Conservation (phyloP, 2,797 vertebrate species). For the Halcyon chelicuti region DNA sequence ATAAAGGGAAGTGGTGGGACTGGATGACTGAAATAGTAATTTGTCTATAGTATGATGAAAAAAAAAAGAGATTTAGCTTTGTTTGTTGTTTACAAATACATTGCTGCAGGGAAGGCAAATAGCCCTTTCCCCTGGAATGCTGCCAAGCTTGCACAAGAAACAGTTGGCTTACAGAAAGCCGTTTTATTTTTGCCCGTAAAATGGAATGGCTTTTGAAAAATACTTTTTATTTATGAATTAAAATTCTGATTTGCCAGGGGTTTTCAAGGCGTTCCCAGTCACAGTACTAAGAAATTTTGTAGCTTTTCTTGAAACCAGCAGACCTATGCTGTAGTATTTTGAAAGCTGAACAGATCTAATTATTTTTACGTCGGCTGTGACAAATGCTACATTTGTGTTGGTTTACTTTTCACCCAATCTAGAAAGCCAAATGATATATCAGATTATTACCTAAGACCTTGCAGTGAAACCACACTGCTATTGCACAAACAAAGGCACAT, state of each 20-base stretch:
- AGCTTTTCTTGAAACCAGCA: background rate
- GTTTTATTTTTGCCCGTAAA: slow-evolving; percentile 15
- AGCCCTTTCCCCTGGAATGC: background rate
- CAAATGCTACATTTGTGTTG: background rate
- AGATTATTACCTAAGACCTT: background rate
- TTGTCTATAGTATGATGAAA: background rate
- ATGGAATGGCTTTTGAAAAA: background rate
- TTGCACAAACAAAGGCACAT: background rate
- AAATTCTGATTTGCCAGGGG: background rate
- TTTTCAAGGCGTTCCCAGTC: background rate
- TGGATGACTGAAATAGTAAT: background rate
- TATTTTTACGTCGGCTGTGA: background rate
- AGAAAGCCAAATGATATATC: background rate
- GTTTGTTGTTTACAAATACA: background rate
- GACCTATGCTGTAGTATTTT: background rate
- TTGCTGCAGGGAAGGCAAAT: slow-evolving; percentile 5
- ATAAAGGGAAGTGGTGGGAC: background rate
- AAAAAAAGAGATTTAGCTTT: background rate
- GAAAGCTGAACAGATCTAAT: background rate
- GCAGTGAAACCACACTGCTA: background rate
- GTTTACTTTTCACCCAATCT: background rate
- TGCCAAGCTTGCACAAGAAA: background rate
- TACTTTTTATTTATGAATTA: background rate
- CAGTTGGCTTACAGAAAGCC: background rate
- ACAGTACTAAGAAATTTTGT: background rate